Evolutionary conservation across 2,113 vertebrate genomes (phyloP).

Genomic region (Syrrhaptes paradoxus): DNA sequence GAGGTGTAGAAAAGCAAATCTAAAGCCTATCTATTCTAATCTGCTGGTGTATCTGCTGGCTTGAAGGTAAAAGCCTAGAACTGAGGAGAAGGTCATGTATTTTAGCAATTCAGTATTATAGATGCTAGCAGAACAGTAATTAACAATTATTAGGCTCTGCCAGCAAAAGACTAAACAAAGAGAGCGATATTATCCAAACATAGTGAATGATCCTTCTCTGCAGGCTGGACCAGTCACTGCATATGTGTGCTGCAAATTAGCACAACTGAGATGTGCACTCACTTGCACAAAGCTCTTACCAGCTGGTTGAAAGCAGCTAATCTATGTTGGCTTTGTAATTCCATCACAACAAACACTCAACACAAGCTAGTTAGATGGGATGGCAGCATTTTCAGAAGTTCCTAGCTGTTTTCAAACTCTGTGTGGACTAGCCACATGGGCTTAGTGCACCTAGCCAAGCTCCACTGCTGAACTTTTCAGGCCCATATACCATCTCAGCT

Average conservation of each 20-base stretch:
- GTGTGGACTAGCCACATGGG: fast-evolving
- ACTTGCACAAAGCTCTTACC: not conserved
- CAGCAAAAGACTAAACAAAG: not conserved
- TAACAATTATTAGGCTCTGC: not conserved
- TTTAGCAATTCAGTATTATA: not conserved
- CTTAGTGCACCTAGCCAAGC: not conserved
- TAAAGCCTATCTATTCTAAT: not conserved
- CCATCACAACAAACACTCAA: not conserved
- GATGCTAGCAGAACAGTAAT: not conserved
- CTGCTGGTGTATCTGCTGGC: not conserved
- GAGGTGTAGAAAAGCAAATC: not conserved
- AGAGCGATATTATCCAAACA: not conserved
- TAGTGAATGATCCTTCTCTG: not conserved
- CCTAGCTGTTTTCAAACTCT: not conserved
- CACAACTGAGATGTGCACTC: not conserved
- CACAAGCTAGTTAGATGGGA: not conserved
- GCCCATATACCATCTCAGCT: fast-evolving
- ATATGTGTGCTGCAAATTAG: not conserved
- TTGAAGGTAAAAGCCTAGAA: not conserved
- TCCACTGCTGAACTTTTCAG: fast-evolving
- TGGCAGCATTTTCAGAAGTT: not conserved
- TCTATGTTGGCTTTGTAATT: not conserved
- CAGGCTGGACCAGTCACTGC: not conserved
- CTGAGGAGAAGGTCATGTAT: not conserved
- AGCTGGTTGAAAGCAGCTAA: not conserved